phyloP scores from a whole-genome alignment of 2,797 vertebrate species.

The Rallus crepitans region DNA sequence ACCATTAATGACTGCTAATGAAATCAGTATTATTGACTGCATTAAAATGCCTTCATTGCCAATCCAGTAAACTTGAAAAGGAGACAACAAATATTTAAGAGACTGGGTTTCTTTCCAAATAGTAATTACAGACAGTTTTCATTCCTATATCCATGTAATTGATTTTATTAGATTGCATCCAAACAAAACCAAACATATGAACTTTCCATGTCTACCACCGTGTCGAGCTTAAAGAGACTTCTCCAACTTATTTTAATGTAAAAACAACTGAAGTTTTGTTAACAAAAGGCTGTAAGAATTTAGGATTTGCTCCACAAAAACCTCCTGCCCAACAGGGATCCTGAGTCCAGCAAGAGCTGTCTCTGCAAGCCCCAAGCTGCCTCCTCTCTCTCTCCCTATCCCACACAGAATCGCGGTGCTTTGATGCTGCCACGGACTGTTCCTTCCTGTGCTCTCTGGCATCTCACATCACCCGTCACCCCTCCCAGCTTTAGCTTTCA shows the following conservation, averaged over 20 bases:
- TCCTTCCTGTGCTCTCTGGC: neutral
- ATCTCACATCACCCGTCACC: neutral
- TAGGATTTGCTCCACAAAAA: neutral
- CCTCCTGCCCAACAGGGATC: rapidly evolving
- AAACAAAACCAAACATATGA: neutral
- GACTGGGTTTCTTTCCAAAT: neutral
- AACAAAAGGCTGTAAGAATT: neutral
- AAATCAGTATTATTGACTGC: neutral
- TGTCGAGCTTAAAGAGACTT: neutral
- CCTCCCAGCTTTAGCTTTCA: neutral
- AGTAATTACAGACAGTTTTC: neutral
- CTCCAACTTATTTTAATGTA: neutral
- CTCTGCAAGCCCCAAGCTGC: neutral
- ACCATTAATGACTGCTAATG: neutral
- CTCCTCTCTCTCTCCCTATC: neutral
- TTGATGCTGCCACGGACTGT: neutral
- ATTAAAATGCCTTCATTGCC: neutral
- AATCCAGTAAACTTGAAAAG: neutral
- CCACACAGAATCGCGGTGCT: neutral
- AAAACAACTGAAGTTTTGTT: neutral
- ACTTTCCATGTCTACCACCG: neutral
- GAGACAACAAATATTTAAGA: neutral
- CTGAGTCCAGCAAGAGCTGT: neutral
- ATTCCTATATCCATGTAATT: neutral
- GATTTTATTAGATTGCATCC: neutral